phyloP scores from a whole-genome alignment of 2,113 vertebrate species.

The Solenodon paradoxus region DNA sequence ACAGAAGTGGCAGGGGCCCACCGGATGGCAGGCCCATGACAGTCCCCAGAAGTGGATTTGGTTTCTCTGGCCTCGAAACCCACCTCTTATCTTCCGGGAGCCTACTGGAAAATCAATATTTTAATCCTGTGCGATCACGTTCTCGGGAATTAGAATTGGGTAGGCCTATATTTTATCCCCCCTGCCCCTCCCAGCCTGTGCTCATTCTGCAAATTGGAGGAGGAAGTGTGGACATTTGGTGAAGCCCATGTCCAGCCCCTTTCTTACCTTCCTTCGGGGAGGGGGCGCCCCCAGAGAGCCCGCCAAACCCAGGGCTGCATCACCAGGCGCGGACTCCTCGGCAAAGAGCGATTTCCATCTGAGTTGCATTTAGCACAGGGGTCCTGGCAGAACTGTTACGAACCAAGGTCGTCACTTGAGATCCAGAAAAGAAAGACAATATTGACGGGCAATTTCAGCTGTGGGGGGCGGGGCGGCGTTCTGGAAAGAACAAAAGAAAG shows the following conservation, averaged over 20 bases:
- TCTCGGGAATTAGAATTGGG: slow-evolving; percentile 8
- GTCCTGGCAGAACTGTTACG: background rate
- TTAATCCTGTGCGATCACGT: slow-evolving; percentile 44
- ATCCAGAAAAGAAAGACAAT: background rate
- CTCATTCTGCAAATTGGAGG: background rate
- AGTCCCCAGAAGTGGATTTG: background rate
- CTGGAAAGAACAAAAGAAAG: background rate
- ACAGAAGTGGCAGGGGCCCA: background rate
- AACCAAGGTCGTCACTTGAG: background rate
- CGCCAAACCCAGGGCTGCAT: fast-evolving
- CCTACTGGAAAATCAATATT: slow-evolving; percentile 40
- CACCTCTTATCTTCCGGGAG: background rate
- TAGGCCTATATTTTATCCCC: background rate
- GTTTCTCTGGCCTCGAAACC: background rate
- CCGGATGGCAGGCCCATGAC: no score
- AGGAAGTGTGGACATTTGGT: background rate
- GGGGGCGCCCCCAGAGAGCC: no score
- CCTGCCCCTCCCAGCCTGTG: background rate
- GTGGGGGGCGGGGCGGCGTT: no score
- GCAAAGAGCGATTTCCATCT: no score
- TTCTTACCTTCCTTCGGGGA: no score
- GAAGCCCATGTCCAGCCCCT: no score
- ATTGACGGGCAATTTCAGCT: background rate
- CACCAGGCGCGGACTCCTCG: fast-evolving
- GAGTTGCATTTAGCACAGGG: background rate